Percentiles rank a stretch among this genome's conserved stretches.
phyloP scores from a whole-genome alignment of 1,140 invertebrate species.

The Carposina sasakii region DNA sequence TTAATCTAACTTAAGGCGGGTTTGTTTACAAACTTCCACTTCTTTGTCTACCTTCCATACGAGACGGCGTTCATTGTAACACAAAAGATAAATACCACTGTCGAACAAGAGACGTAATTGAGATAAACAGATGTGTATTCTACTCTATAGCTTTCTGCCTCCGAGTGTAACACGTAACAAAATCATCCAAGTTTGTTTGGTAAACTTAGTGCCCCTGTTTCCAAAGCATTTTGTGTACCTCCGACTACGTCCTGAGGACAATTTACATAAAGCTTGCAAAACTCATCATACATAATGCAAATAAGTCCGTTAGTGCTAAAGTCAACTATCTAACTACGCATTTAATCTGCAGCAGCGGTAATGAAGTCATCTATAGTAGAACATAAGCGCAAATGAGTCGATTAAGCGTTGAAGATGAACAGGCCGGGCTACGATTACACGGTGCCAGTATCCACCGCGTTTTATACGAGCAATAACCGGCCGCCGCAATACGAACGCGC shows the following conservation, averaged over 20 bases:
- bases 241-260: no score
- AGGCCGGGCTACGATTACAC: slow-evolving; percentile 65
- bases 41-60: slow-evolving; percentile 48
- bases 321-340: no score
- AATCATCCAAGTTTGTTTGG: slow-evolving; percentile 52
- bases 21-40: slow-evolving; percentile 50
- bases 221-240: no score
- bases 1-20: slow-evolving; percentile 41
- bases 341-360: no score
- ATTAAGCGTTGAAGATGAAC: slow-evolving; percentile 64
- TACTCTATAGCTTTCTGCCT: slow-evolving; percentile 52
- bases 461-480: slow-evolving; percentile 55
- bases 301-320: no score
- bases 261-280: no score
- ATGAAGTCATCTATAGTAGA: slow-evolving; percentile 34
- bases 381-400: slow-evolving; percentile 62
- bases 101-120: slow-evolving; percentile 58
- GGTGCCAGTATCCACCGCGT: slow-evolving; percentile 59
- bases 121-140: slow-evolving; percentile 59
- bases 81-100: slow-evolving; percentile 61
- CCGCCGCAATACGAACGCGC: slow-evolving; percentile 62
- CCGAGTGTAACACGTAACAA: slow-evolving; percentile 51
- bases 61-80: slow-evolving; percentile 38
- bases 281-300: no score
- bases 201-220: no score